Evolutionary conservation across 2,888 invertebrate genomes (phyloP).

Genomic region (Calameuta idolon): DNA sequence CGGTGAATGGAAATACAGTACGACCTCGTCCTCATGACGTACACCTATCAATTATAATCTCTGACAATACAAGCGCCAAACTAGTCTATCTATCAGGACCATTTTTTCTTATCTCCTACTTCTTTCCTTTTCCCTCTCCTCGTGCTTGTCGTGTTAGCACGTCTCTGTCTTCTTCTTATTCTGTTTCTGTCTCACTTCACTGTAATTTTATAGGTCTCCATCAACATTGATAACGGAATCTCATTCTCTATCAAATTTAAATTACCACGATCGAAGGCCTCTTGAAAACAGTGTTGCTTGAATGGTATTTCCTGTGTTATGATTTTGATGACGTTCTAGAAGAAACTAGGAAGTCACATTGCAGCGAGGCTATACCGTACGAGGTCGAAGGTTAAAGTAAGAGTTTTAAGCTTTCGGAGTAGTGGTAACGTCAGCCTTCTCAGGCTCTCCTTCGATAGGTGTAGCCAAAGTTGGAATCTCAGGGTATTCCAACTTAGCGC

Average conservation of each 20-base stretch:
- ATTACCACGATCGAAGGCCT: background rate
- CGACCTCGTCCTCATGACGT: slow-evolving; percentile 8
- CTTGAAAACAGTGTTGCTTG: background rate
- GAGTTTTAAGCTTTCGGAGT: slow-evolving; percentile 37
- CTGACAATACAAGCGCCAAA: background rate
- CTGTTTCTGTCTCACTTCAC: background rate
- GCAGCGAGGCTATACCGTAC: slow-evolving; percentile 3
- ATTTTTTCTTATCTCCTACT: background rate
- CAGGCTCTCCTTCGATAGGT: slow-evolving; percentile 66
- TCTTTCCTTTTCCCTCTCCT: background rate
- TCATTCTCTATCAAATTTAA: background rate
- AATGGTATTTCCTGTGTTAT: background rate
- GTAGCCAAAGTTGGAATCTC: slow-evolving; percentile 76
- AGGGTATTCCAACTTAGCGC: slow-evolving; percentile 87
- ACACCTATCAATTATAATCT: background rate
- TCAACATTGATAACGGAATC: background rate
- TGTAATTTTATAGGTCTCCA: background rate
- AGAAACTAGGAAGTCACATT: background rate
- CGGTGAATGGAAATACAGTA: slow-evolving; percentile 9
- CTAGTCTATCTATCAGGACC: background rate
- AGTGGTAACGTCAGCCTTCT: slow-evolving; percentile 56
- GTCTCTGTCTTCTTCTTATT: background rate
- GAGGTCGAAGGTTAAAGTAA: background rate
- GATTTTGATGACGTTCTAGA: background rate
- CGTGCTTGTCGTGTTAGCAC: background rate